These are phyloP conservation scores for Odontomyia ornata DNA, from an alignment of 2,888 invertebrate genomes.

Conservation along the genomic window DNA sequence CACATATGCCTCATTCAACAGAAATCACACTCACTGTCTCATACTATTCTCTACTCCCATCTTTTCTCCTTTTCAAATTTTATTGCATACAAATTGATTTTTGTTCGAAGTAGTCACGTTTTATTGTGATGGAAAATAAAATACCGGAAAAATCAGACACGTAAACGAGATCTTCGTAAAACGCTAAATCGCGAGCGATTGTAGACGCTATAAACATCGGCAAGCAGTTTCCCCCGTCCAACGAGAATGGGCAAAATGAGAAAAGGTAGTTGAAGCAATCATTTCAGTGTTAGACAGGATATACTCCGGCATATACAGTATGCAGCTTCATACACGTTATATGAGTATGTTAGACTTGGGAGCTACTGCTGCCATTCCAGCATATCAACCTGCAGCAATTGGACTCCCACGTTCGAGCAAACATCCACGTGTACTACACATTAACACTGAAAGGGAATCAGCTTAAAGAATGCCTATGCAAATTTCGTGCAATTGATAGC, in stretches of 20 bases:
- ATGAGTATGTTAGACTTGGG: too few species aligned
- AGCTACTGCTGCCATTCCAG: too few species aligned
- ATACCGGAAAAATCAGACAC: constrained; percentile 33
- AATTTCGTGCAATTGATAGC: constrained; percentile 15
- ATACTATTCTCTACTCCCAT: background rate
- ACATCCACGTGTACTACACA: too few species aligned
- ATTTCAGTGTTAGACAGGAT: too few species aligned
- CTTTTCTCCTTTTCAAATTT: constrained; percentile 20
- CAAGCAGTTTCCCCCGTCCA: background rate
- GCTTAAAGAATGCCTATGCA: background rate
- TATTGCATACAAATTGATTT: constrained; percentile 42
- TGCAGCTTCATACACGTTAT: too few species aligned
- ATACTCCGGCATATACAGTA: too few species aligned
- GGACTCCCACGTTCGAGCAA: too few species aligned
- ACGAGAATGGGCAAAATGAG: background rate
- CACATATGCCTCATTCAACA: too few species aligned
- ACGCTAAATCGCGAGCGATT: background rate
- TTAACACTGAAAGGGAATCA: too few species aligned
- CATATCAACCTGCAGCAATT: too few species aligned
- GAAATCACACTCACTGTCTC: background rate
- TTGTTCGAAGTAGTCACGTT: constrained; percentile 31
- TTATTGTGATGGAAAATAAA: constrained; percentile 38
- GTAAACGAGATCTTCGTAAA: constrained; percentile 32
- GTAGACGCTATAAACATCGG: constrained; percentile 3
- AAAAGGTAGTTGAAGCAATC: constrained; percentile 12